Evolutionary conservation across 2,888 invertebrate genomes (phyloP).

Genomic region (Xanthostigma xanthostigma): DNA sequence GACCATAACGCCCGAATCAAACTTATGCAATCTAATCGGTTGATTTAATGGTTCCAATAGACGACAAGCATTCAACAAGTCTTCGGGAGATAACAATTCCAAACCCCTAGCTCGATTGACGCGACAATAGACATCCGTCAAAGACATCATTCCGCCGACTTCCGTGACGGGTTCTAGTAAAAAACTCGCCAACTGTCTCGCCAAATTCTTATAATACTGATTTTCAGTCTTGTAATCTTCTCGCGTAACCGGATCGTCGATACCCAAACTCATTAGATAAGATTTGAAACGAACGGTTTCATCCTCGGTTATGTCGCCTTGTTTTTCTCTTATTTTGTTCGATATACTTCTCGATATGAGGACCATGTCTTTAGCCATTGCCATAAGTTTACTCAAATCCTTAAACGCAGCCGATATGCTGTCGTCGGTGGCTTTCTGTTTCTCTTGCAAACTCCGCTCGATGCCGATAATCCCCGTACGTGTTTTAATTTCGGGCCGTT

Average conservation of each 20-base stretch:
- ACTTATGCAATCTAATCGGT: conserved; percentile 64
- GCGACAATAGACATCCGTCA: conserved; percentile 93
- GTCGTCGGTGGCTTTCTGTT: conserved; percentile 79
- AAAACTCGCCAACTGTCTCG: conserved; percentile 72
- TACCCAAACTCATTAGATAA: conserved; percentile 90
- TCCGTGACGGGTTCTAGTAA: conserved; percentile 70
- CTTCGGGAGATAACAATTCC: conserved; percentile 92
- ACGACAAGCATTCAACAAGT: conserved; percentile 81
- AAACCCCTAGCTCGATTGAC: conserved; percentile 93
- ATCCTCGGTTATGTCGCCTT: conserved; percentile 92
- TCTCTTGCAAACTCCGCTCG: conserved; percentile 80
- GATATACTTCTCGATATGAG: conserved; percentile 81
- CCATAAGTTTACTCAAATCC: conserved; percentile 88
- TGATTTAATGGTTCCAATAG: conserved; percentile 45
- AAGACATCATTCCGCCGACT: conserved; percentile 89
- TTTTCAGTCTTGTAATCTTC: conserved; percentile 75
- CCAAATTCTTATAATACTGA: conserved; percentile 71
- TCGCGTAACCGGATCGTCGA: conserved; percentile 94
- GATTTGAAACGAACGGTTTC: conserved; percentile 94
- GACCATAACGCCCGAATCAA: conserved; percentile 93
- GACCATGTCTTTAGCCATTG: conserved; percentile 97
- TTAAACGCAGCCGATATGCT: conserved; percentile 90
- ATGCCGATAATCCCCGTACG: conserved; percentile 91
- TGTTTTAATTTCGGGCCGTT: conserved; percentile 43
- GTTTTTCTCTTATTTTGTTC: conserved; percentile 79